phyloP scores from a whole-genome alignment of 2,797 vertebrate genomes.

The Myotis myotis region DNA sequence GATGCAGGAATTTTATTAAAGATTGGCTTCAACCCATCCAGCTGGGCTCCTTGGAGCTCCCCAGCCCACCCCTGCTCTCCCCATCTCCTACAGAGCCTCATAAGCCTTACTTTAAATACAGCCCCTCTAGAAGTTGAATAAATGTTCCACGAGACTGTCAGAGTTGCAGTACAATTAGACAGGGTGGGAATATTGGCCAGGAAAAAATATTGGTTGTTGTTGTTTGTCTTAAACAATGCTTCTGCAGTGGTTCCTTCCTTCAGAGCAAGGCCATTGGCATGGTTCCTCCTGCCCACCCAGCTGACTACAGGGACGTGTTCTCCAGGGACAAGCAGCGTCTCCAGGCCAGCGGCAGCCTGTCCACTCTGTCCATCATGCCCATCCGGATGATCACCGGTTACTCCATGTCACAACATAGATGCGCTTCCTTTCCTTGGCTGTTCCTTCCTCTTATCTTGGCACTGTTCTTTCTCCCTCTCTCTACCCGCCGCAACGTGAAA shows the following conservation, averaged over 20 bases:
- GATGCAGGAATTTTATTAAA: conserved; percentile 26
- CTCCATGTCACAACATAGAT: background rate
- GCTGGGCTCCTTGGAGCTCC: background rate
- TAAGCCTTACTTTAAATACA: conserved; percentile 33
- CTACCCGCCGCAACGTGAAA: conserved; percentile 56
- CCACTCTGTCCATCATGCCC: background rate
- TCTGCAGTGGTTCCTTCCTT: conserved; percentile 78
- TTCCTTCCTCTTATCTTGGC: conserved; percentile 67
- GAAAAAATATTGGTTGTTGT: conserved; percentile 72
- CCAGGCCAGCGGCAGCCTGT: background rate
- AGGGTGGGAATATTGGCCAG: conserved; percentile 58
- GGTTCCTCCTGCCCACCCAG: background rate
- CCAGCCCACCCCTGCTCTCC: background rate
- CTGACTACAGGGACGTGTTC: background rate
- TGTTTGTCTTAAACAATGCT: conserved; percentile 75
- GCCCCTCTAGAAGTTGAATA: conserved; percentile 53
- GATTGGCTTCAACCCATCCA: background rate
- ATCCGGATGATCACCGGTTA: background rate
- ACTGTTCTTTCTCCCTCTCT: conserved; percentile 50
- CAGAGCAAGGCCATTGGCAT: conserved; percentile 76
- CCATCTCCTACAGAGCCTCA: conserved; percentile 20
- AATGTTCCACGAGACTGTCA: conserved; percentile 60
- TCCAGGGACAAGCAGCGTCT: background rate
- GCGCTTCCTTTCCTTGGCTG: conserved; percentile 25
- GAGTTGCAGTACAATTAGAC: conserved; percentile 75